Conservation (phyloP, 1,140 invertebrate species). For the Lanistes nyassanus region DNA sequence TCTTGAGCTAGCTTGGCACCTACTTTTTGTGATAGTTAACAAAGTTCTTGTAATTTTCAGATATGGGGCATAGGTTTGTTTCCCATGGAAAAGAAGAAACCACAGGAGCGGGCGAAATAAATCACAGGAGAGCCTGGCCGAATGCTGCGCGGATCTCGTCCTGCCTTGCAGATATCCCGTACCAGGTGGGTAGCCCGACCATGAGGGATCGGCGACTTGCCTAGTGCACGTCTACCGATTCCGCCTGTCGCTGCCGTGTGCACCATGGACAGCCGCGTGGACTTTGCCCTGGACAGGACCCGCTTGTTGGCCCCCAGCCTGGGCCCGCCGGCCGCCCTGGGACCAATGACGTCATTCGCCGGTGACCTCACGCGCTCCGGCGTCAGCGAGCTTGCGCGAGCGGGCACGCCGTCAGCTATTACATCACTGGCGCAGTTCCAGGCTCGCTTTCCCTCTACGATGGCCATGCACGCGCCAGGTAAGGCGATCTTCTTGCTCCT, state of each 20-base stretch:
- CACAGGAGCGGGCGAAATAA: too few relatives aligned
- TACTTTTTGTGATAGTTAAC: too few relatives aligned
- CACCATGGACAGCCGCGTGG: constrained; percentile 62
- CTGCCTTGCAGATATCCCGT: too few relatives aligned
- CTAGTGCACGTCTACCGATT: neutral
- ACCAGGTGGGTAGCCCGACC: too few relatives aligned
- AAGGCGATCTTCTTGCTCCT: too few relatives aligned
- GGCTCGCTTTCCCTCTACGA: constrained; percentile 2
- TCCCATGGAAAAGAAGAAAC: too few relatives aligned
- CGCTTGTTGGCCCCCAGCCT: constrained; percentile 4
- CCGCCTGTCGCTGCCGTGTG: neutral
- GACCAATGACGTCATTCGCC: neutral
- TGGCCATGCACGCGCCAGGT: constrained; percentile 17
- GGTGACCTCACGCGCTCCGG: constrained; percentile 3
- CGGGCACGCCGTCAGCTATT: constrained; percentile 10
- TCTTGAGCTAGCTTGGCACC: too few relatives aligned
- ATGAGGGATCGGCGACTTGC: too few relatives aligned
- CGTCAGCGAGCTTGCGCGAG: constrained; percentile 9
- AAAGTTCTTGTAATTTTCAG: too few relatives aligned
- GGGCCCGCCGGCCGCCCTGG: constrained; percentile 1
- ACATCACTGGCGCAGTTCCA: constrained; percentile 11
- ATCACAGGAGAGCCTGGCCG: too few relatives aligned
- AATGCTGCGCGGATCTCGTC: too few relatives aligned
- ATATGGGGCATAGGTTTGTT: too few relatives aligned
- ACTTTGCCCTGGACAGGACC: constrained; percentile 39